Percentiles rank a stretch among this genome's conserved stretches.
These are phyloP conservation scores for Netelia fuscicornis DNA, from an alignment of 2,888 invertebrate genomes.

Conservation along the genomic window DNA sequence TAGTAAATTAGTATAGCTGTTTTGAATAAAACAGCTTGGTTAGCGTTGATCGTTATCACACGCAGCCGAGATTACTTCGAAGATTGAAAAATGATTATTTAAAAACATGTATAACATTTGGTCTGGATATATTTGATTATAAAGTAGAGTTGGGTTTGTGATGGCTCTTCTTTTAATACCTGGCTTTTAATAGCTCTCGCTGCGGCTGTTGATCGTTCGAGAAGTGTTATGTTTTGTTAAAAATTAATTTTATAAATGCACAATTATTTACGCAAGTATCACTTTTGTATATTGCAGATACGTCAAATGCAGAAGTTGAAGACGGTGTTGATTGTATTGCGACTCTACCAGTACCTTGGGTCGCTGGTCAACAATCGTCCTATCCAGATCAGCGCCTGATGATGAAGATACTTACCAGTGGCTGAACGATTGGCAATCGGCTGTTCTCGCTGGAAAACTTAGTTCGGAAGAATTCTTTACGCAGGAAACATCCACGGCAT, in stretches of 20 bases:
- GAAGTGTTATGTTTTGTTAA: background rate
- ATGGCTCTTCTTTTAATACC: background rate
- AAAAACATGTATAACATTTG: background rate
- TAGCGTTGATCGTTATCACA: no score
- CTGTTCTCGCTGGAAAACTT: background rate
- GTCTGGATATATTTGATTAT: background rate
- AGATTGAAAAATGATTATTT: no score
- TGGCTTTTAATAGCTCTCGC: background rate
- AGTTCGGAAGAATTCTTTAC: background rate
- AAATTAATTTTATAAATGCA: background rate
- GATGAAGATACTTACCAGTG: background rate
- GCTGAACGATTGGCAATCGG: background rate
- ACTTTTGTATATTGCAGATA: constrained; percentile 19
- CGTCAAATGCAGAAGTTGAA: background rate
- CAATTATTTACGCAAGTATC: background rate
- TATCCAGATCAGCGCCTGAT: constrained; percentile 7
- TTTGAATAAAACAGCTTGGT: no score
- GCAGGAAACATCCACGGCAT: background rate
- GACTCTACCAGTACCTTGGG: constrained; percentile 25
- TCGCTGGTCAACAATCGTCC: constrained; percentile 3
- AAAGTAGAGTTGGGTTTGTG: background rate
- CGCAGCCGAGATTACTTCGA: no score
- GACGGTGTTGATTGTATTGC: background rate
- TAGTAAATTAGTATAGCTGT: no score
- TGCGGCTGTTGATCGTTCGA: background rate